A percentile compares a stretch with the other conserved stretches of the same genome.
Evolutionary conservation across 1,140 invertebrate genomes (phyloP).

Genomic region (Zaprionus tsacasi): DNA sequence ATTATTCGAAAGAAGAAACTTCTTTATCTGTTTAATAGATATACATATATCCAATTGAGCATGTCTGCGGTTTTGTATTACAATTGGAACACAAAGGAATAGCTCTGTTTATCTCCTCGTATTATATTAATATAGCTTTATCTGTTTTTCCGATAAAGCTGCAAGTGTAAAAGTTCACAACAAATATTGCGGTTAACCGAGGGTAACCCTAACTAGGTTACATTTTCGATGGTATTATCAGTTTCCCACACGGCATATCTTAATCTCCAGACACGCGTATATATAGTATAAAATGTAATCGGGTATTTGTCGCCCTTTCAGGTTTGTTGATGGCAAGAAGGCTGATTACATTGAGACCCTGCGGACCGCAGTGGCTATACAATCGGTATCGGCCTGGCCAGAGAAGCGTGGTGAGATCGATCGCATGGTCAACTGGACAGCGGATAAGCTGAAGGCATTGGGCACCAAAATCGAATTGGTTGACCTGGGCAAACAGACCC

Average conservation of each 20-base stretch:
- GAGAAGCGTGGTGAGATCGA: slow-evolving; percentile 84
- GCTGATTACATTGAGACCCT: slow-evolving; percentile 90
- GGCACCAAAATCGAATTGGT: slow-evolving; percentile 91
- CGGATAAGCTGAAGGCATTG: slow-evolving; percentile 89
- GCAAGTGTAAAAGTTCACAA: not conserved
- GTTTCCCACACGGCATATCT: slow-evolving; percentile 1
- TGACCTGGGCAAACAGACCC: slow-evolving; percentile 91
- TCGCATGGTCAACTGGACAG: slow-evolving; percentile 90
- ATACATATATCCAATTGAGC: not conserved
- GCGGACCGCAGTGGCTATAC: slow-evolving; percentile 95
- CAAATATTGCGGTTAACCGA: not conserved
- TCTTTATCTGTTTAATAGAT: not conserved
- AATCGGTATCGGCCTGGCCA: slow-evolving; percentile 95
- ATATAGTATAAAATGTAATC: slow-evolving; percentile 41
- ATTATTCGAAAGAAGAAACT: too few species aligned
- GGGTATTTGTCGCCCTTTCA: slow-evolving; percentile 26
- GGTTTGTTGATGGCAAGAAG: slow-evolving; percentile 70
- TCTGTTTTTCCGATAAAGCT: not conserved
- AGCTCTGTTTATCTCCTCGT: not conserved
- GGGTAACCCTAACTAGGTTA: not conserved
- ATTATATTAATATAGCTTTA: not conserved
- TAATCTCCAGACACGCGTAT: slow-evolving; percentile 19
- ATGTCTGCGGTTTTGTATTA: slow-evolving; percentile 2
- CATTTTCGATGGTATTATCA: not conserved
- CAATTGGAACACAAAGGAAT: slow-evolving; percentile 1